Conservation (phyloP, 37 sponge, comb jelly and placozoan genomes). For the Cliona cf. orientalis region DNA sequence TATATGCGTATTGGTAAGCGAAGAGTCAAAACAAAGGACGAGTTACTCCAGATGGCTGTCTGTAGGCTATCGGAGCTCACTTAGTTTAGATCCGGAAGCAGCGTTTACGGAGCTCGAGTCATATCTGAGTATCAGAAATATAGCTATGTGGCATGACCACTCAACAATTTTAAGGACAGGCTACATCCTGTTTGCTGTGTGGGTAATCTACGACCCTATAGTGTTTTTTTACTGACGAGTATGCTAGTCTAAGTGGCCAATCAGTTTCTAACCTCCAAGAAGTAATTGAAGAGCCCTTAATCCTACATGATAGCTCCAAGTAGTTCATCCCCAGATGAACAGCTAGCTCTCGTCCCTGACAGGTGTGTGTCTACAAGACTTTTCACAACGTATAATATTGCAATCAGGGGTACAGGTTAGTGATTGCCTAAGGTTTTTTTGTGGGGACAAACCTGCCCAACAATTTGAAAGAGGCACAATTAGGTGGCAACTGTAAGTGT, state of each 20-base stretch:
- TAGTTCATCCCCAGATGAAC: conserved; percentile 22
- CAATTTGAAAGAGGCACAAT: no score
- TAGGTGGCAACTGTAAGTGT: background rate
- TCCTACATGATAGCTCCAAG: conserved; percentile 30
- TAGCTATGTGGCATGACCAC: conserved; percentile 45
- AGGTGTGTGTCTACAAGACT: conserved; percentile 6
- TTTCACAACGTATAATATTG: background rate
- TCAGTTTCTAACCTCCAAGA: conserved; percentile 2
- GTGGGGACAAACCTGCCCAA: conserved; percentile 22
- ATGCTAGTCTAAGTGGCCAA: background rate
- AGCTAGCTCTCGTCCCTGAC: conserved; percentile 27
- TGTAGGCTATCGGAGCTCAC: no score
- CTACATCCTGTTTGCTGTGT: conserved; percentile 32
- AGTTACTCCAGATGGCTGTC: no score
- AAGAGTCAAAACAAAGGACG: no score
- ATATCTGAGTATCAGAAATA: conserved; percentile 7
- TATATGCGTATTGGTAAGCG: conserved; percentile 8
- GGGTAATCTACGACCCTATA: conserved; percentile 20
- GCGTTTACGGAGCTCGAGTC: no score
- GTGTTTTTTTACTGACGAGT: conserved; percentile 9
- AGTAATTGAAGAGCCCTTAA: conserved; percentile 28
- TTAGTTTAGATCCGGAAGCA: no score
- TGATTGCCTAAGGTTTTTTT: conserved; percentile 15
- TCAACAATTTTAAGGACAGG: conserved; percentile 14
- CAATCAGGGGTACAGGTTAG: background rate